Conservation (phyloP, 2,888 invertebrate species). For the Protodeltote pygarga region DNA sequence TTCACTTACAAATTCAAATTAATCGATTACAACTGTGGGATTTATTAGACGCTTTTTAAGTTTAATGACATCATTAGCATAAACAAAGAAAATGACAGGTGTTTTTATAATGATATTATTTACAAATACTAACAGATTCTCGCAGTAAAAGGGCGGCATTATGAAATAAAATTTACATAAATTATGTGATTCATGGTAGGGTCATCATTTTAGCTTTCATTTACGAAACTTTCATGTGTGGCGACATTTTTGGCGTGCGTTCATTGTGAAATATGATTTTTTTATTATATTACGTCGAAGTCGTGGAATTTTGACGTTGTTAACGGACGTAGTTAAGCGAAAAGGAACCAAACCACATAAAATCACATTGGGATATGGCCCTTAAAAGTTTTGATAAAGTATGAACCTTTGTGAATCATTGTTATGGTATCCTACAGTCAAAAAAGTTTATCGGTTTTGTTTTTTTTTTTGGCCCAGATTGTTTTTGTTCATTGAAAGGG, state of each 20-base stretch:
- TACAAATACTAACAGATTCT: slow-evolving; percentile 15
- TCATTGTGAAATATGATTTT: slow-evolving; percentile 18
- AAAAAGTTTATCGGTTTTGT: too few relatives aligned
- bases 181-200: slow-evolving; percentile 20
- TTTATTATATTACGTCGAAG: slow-evolving; percentile 19
- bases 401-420: too few relatives aligned
- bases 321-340: too few relatives aligned
- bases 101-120: slow-evolving; percentile 10
- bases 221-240: slow-evolving; percentile 35
- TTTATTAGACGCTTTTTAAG: too few relatives aligned
- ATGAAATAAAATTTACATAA: slow-evolving; percentile 33
- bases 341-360: too few relatives aligned
- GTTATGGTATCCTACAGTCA: too few relatives aligned
- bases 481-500: too few relatives aligned
- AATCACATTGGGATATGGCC: too few relatives aligned
- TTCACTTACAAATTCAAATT: not conserved
- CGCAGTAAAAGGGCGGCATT: slow-evolving; percentile 38
- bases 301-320: slow-evolving; percentile 1
- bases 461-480: too few relatives aligned
- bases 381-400: too few relatives aligned
- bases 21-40: not conserved
- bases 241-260: slow-evolving; percentile 6
- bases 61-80: too few relatives aligned
- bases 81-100: slow-evolving; percentile 5
- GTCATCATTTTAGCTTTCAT: slow-evolving; percentile 29